phyloP scores from a whole-genome alignment of 1,140 invertebrate genomes.

The Idris sp. region DNA sequence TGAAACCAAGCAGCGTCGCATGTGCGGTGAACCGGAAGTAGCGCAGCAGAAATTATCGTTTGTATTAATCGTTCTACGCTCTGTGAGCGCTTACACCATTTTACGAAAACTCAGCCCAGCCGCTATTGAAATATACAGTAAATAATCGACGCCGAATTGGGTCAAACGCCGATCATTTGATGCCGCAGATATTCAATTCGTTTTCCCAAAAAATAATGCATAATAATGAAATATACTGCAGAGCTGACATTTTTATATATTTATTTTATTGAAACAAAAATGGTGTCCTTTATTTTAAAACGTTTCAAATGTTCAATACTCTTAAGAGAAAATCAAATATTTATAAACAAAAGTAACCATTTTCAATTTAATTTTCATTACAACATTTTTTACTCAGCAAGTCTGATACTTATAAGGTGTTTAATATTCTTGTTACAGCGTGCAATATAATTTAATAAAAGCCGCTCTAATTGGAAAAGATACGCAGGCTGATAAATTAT shows the following conservation, averaged over 20 bases:
- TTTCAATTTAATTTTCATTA: too few species aligned
- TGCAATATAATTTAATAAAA: slow-evolving; percentile 35
- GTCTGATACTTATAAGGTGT: background rate
- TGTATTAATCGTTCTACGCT: slow-evolving; percentile 61
- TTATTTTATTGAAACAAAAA: too few species aligned
- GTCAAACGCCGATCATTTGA: slow-evolving; percentile 37
- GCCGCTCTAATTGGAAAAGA: slow-evolving; percentile 18
- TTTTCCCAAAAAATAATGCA: slow-evolving; percentile 5
- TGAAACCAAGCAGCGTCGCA: slow-evolving; percentile 14
- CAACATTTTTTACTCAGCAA: slow-evolving; percentile 6
- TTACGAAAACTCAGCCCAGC: slow-evolving; percentile 32
- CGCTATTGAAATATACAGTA: slow-evolving; percentile 33
- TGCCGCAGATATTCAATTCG: slow-evolving; percentile 20
- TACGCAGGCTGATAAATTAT: too few species aligned
- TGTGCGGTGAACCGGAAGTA: slow-evolving; percentile 50
- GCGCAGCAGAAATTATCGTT: slow-evolving; percentile 52
- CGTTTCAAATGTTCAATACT: slow-evolving; percentile 1
- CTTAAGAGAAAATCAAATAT: too few species aligned
- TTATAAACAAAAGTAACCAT: too few species aligned
- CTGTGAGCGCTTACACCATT: slow-evolving; percentile 27
- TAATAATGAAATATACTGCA: slow-evolving; percentile 1
- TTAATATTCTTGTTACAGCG: slow-evolving; percentile 24
- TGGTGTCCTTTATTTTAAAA: slow-evolving; percentile 7
- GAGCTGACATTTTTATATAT: too few species aligned
- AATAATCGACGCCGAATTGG: slow-evolving; percentile 36